A percentile compares a stretch with the other conserved stretches of the same genome.
Evolutionary conservation across 2,113 vertebrate genomes (phyloP).

Genomic region (Phainopepla nitens): DNA sequence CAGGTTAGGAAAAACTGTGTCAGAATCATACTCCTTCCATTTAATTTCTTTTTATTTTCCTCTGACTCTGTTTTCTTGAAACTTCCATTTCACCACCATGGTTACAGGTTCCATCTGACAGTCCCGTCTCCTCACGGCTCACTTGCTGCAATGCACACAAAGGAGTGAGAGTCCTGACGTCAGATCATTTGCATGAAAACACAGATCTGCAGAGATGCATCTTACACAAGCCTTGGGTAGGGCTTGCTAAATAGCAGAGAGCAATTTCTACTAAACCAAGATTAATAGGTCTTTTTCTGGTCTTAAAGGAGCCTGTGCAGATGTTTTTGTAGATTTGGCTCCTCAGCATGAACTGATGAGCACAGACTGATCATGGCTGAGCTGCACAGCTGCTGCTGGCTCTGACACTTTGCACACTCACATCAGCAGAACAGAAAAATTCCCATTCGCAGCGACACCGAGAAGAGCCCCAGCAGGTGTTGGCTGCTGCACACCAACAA

Average conservation of each 20-base stretch:
- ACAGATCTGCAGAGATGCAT: not conserved
- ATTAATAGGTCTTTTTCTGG: not conserved
- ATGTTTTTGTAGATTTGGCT: not conserved
- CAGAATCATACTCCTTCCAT: not conserved
- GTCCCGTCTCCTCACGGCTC: not conserved
- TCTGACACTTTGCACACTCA: not conserved
- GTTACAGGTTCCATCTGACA: constrained; percentile 8
- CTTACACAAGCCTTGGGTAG: not conserved
- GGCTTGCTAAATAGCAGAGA: not conserved
- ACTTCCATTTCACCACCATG: not conserved
- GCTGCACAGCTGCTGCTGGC: not conserved
- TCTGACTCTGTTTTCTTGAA: not conserved
- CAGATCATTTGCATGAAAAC: constrained; percentile 7
- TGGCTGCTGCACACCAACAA: not conserved
- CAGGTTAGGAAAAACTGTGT: constrained; percentile 18
- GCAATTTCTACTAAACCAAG: not conserved
- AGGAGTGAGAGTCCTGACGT: not conserved
- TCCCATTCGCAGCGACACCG: not conserved
- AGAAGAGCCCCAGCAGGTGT: not conserved
- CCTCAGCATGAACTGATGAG: not conserved
- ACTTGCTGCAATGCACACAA: not conserved
- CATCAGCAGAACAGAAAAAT: not conserved
- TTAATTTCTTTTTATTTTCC: not conserved
- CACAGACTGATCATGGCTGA: fast-evolving
- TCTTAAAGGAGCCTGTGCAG: not conserved